Evolutionary conservation across 2,797 vertebrate species (phyloP), one percentile per base, ranked within the genome.

Genomic region (Botia kubotai): DNA sequence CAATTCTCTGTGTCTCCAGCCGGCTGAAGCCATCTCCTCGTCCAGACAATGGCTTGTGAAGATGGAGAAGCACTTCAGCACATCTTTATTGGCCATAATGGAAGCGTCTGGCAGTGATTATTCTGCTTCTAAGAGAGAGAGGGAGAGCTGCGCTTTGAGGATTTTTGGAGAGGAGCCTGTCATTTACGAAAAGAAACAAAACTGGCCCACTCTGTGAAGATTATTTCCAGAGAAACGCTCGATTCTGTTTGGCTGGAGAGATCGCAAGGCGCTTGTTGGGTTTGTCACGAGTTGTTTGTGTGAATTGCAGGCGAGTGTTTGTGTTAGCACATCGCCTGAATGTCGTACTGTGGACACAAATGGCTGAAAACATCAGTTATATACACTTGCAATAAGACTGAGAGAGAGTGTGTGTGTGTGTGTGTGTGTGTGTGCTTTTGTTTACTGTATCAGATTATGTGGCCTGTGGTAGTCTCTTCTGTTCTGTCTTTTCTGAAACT

Each of bases 361-460:
- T 55, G 39, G 66, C 63, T 77, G 50, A 75, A 83, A 83, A 83
- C 66, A 72, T 62, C 58, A 33, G 60, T 81, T 77, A 39, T 75
- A 60, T 78, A 29, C 67, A 67, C 83, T 58, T 78, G 33, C n/a
- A 72, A 46, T 79, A 79, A 79, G 71, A 11, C 4, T 12, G 12
- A 36, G 19, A 12, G 55, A 16, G 57, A 2, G 23, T 26, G 23
- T 26, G 23, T 26, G 23, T 26, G 21, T 66, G 75, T 78, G 50
- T 52, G 50, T 52, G 50, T 17, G 50, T 52, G 48, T 14, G 2
- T 52, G 48, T 2, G 48, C 10, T 7, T 19, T 55, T 77, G 46
- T 65, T 65, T 75, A 36, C 65, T 43, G 63, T 39, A 39, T 39
- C 48, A 50, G 55, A 48, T n/a, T 39, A 13, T 76, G 53, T 53